A percentile compares a stretch with the other conserved stretches of the same genome.
phyloP scores from a whole-genome alignment of 2,797 vertebrate genomes.

The Gorsachius magnificus region DNA sequence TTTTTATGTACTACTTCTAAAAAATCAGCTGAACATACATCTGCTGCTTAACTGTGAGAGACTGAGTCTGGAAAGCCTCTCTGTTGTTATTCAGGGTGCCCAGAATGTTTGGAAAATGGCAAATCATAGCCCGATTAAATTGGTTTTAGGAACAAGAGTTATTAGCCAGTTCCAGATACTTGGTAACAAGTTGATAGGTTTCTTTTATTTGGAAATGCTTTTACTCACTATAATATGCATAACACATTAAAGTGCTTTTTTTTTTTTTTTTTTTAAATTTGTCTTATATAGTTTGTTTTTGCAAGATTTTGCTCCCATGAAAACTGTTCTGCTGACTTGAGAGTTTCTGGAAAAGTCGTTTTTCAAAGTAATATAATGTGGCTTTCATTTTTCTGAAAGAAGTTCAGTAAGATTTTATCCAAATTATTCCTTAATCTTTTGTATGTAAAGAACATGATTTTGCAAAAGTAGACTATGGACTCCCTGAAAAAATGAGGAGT shows the following conservation, averaged over 20 bases:
- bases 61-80: neutral
- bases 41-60: neutral
- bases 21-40: neutral
- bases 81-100: neutral
- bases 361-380: slow-evolving; percentile 83
- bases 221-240: neutral
- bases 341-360: slow-evolving; percentile 83
- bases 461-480: neutral
- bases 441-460: neutral
- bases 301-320: slow-evolving; percentile 86
- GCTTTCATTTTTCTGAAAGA: neutral
- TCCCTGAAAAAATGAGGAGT: neutral
- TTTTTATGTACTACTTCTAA: neutral
- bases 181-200: neutral
- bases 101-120: neutral
- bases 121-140: neutral
- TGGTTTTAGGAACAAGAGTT: neutral
- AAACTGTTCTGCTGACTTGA: slow-evolving; percentile 92
- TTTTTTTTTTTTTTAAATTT: neutral
- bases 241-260: neutral
- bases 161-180: neutral
- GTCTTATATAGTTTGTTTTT: slow-evolving; percentile 84
- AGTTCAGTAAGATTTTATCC: neutral
- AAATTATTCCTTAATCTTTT: neutral
- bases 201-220: neutral